Evolutionary conservation across 1,140 invertebrate genomes (phyloP).

Genomic region (Trissolcus basalis): DNA sequence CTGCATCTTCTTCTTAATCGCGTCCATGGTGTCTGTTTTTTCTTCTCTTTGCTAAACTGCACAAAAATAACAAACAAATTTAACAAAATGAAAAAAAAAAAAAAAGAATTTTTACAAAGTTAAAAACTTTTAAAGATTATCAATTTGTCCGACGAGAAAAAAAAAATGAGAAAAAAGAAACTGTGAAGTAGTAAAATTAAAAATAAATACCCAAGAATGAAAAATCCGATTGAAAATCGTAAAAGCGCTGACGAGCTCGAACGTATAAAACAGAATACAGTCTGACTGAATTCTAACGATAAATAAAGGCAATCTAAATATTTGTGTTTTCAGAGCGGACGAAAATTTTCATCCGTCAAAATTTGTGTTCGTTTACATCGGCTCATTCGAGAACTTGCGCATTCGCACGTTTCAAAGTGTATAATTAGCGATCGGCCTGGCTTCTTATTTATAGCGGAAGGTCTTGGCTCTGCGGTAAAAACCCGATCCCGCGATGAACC

Average conservation of each 20-base stretch:
- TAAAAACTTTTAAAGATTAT: too few relatives aligned
- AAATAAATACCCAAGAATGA: not conserved
- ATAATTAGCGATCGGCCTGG: slow-evolving; percentile 73
- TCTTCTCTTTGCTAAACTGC: slow-evolving; percentile 40
- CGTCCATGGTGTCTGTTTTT: slow-evolving; percentile 89
- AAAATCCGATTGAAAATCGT: too few relatives aligned
- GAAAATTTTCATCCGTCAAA: slow-evolving; percentile 23
- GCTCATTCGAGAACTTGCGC: slow-evolving; percentile 46
- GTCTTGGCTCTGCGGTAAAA: slow-evolving; percentile 66
- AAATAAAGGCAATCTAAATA: slow-evolving; percentile 28
- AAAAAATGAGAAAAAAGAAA: too few relatives aligned
- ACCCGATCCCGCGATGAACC: slow-evolving; percentile 49
- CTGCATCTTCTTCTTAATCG: slow-evolving; percentile 99
- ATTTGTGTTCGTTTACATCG: slow-evolving; percentile 41
- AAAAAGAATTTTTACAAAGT: too few relatives aligned
- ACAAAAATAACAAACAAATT: too few relatives aligned
- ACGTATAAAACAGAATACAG: too few relatives aligned
- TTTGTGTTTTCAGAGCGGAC: slow-evolving; percentile 23
- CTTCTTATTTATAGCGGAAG: slow-evolving; percentile 74
- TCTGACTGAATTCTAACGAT: not conserved
- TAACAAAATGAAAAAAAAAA: too few relatives aligned
- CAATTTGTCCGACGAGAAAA: too few relatives aligned
- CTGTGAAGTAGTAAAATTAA: too few relatives aligned
- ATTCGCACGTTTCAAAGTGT: slow-evolving; percentile 58
- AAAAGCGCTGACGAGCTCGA: too few relatives aligned